A percentile compares a stretch with the other conserved stretches of the same genome.
These are phyloP conservation scores for Sebastes taczanowskii DNA, from an alignment of 2,797 vertebrate species.

Conservation along the genomic window DNA sequence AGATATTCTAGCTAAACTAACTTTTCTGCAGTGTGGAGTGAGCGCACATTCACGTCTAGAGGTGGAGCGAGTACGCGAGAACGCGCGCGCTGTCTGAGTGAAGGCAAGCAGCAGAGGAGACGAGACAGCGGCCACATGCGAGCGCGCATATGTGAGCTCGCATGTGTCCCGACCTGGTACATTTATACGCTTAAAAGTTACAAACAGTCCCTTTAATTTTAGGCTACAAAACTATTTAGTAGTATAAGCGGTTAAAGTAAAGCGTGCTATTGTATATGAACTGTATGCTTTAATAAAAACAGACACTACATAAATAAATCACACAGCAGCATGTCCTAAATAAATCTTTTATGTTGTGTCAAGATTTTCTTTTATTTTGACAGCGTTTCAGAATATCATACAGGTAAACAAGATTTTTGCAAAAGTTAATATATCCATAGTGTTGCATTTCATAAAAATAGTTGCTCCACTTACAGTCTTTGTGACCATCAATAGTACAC, in stretches of 20 bases:
- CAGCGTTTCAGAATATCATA: constrained; percentile 99
- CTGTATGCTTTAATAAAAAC: background rate
- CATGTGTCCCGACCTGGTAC: too few relatives aligned
- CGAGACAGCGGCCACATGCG: too few relatives aligned
- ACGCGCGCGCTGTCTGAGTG: too few relatives aligned
- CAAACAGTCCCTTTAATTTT: too few relatives aligned
- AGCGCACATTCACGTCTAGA: too few relatives aligned
- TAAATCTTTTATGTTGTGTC: constrained; percentile 71
- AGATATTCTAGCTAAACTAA: too few relatives aligned
- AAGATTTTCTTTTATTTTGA: constrained; percentile 91
- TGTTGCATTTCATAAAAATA: constrained; percentile 99
- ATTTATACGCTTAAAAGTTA: too few relatives aligned
- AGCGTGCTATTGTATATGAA: background rate
- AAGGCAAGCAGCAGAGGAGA: too few relatives aligned
- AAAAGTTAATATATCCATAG: constrained; percentile 99
- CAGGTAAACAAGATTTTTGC: constrained; percentile 99
- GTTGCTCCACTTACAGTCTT: constrained; percentile 97
- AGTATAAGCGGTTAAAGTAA: too few relatives aligned
- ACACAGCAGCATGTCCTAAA: constrained; percentile 39
- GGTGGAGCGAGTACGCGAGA: too few relatives aligned
- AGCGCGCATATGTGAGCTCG: too few relatives aligned
- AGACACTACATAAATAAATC: constrained; percentile 22
- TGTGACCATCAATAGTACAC: constrained; percentile 98
- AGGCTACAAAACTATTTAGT: background rate
- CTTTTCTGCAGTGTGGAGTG: too few relatives aligned